Base-by-base conservation (phyloP, 2,797 vertebrate species). In the Mus caroli region DNA sequence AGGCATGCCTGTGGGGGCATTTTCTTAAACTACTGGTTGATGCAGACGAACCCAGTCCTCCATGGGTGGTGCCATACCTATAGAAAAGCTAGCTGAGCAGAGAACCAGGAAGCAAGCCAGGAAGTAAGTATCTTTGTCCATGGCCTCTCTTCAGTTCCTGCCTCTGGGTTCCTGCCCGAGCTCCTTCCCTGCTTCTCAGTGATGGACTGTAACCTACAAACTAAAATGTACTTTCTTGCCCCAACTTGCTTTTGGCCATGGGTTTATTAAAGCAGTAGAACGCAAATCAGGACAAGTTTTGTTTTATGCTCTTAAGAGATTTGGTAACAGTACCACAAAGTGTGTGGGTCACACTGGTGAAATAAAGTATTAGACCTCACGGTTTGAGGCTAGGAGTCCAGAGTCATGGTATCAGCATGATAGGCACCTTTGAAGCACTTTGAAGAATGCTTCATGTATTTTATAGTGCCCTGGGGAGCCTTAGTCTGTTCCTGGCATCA, bases 381-480 rank as follows among this genome's bases (percentile, higher is more conserved):
- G 31, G 54, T 17, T 26, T 52, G 56, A 60, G 56, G 37, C 58
- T 43, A 1, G 17, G 64, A 46, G 71, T 28, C 28, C 4, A 13
- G 7, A 19, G 3, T 60, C 80, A 83, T 31, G 69, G n/a, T 60
- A 52, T 52, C 20, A n/a, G 50, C 60, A 50, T 46, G 56, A 67
- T 0, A 0, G 0, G 6, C 64, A 19, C 73, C 73, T 37, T 14
- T 0, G 5, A 17, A 71, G 34, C 50, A 50, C 50, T 10, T 10
- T 10, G 10, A 9, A 43, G 28, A 24, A 17, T n/a, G 34, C 6
- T 60, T 17, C 56, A 43, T 60, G 37, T 2, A 9, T 8, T 62
- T 31, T 17, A 24, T 60, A 60, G 4, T 83, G 56, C 58, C 37
- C 58, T 62, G 40, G 80, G 40, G 37, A 43, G 37, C 24, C 56